Base-by-base conservation (phyloP, 2,113 vertebrate species). In the Pongo abelii region DNA sequence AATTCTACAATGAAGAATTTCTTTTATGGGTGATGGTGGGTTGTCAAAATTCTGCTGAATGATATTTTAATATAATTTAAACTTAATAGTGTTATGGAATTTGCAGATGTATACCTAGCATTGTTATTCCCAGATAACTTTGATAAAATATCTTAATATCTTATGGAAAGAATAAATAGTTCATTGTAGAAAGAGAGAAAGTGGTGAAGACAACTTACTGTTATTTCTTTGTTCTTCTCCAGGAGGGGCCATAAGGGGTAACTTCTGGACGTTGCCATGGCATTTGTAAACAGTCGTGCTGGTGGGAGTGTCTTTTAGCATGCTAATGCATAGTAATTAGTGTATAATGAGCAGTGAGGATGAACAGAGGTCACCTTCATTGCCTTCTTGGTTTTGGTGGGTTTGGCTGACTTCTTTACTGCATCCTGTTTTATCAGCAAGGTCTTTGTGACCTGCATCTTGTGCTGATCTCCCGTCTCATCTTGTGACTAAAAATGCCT, bases 51-150 rank as follows among this genome's bases (percentile, higher is more conserved):
- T 80, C 12, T 74, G 35, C 3, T 46, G 64, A 77, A 91, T 88
- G 16, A 40, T 52, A 84, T 69, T 96, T 90, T 72, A 93, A 81
- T 90, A 20, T 67, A 55, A 86, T 30, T 95, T 89, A 95, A 96
- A 84, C 20, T 30, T 50, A 80, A 27, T 18, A 84, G 9, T 32
- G 35, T 70, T 70, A 48, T 40, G 8, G 80, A n/a, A 87, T 59
- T 48, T 77, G 57, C 86, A 70, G 20, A 23, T 55, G 3, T 46
- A 52, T 17, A 70, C 8, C 30, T 95, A 75, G 7, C 46, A 23
- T 46, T 80, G 38, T 81, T 83, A 96, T 69, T 92, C 5, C 9
- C 7, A 69, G 25, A 38, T 57, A 97, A 72, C 35, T 67, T 96
- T 70, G 86, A 48, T 20, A 90, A 86, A 94, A 43, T 48, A 93